A percentile compares a stretch with the other conserved stretches of the same genome.
These are phyloP conservation scores for Myxocyprinus asiaticus DNA, from an alignment of 2,113 vertebrate genomes.

Conservation along the genomic window DNA sequence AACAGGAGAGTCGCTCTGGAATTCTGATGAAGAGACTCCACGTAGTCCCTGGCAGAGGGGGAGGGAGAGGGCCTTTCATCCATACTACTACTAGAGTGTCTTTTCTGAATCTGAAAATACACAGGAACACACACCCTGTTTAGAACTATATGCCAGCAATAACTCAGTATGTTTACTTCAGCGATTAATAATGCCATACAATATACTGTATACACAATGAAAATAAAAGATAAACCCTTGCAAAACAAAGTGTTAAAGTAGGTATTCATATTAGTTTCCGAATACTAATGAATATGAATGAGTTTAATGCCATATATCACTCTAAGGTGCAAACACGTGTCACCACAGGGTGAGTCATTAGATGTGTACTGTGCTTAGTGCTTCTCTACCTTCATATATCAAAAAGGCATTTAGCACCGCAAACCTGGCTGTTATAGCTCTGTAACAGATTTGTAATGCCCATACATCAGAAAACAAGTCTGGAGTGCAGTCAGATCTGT, in stretches of 20 bases:
- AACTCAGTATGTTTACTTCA: background rate
- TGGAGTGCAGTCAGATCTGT: background rate
- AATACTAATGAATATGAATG: no score
- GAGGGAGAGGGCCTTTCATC: slow-evolving; percentile 89
- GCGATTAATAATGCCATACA: background rate
- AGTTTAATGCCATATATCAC: no score
- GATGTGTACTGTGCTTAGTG: background rate
- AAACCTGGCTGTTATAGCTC: slow-evolving; percentile 4
- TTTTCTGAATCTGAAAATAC: slow-evolving; percentile 89
- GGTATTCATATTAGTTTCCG: background rate
- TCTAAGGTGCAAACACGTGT: background rate
- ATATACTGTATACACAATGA: background rate
- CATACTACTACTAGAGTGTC: slow-evolving; percentile 95
- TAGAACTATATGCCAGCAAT: background rate
- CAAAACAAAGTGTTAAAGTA: background rate
- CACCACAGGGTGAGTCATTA: background rate
- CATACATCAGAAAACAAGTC: slow-evolving; percentile 23
- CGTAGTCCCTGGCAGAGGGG: slow-evolving; percentile 91
- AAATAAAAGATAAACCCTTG: background rate
- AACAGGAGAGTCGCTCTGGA: slow-evolving; percentile 91
- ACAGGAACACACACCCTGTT: background rate
- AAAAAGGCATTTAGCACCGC: background rate
- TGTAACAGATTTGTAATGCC: background rate
- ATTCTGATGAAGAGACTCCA: slow-evolving; percentile 97
- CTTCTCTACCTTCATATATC: background rate